phyloP scores from a whole-genome alignment of 2,113 vertebrate genomes.

The Aphelocoma coerulescens region DNA sequence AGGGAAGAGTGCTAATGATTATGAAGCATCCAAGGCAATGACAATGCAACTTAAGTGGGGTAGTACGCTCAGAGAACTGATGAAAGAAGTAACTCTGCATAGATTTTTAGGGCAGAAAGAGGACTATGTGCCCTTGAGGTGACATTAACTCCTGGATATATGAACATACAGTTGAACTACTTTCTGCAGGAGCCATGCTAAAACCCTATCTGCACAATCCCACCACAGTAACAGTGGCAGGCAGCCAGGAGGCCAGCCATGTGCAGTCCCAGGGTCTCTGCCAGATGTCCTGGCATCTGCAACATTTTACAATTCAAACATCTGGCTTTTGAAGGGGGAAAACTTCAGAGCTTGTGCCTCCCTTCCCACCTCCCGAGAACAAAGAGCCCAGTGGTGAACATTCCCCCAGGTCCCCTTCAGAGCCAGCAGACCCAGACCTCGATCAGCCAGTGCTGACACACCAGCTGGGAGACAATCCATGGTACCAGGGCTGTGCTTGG shows the following conservation, averaged over 20 bases:
- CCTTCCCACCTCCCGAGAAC: slow-evolving; percentile 11
- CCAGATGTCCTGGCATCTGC: slow-evolving; percentile 35
- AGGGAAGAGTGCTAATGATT: not conserved
- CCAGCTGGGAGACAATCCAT: not conserved
- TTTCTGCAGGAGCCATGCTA: not conserved
- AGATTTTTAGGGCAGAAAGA: not conserved
- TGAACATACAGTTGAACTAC: not conserved
- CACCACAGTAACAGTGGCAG: not conserved
- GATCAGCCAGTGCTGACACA: not conserved
- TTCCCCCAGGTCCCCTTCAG: not conserved
- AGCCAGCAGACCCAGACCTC: not conserved
- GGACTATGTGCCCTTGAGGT: not conserved
- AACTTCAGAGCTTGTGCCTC: slow-evolving; percentile 4
- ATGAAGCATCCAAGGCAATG: not conserved
- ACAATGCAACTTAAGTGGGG: not conserved
- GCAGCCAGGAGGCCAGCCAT: not conserved
- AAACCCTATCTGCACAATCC: not conserved
- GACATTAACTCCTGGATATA: not conserved
- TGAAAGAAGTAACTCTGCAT: not conserved
- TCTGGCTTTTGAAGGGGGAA: slow-evolving; percentile 21
- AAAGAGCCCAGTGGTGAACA: slow-evolving; percentile 23
- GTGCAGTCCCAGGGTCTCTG: not conserved
- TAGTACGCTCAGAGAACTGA: not conserved
- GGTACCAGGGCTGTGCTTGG: not conserved
- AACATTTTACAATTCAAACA: slow-evolving; percentile 20